phyloP scores from a whole-genome alignment of 2,113 vertebrate species.

The Brachypteracias leptosomus region DNA sequence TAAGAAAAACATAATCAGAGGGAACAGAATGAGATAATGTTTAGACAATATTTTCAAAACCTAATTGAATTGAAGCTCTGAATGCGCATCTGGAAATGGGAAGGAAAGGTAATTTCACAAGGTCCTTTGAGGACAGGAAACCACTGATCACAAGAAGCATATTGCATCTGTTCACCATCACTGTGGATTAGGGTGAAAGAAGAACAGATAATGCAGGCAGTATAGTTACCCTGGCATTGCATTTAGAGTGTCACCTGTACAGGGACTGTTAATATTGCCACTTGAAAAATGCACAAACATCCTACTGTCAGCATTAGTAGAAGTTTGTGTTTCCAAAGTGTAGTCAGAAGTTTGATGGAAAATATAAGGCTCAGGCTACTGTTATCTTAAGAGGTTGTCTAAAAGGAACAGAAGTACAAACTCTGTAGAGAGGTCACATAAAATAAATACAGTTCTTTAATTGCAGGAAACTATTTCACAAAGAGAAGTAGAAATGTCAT shows the following conservation, averaged over 20 bases:
- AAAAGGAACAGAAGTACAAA: background rate
- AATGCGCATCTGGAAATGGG: constrained; percentile 16
- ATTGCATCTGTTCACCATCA: background rate
- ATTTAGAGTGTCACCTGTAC: background rate
- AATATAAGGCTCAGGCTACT: background rate
- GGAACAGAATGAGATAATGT: background rate
- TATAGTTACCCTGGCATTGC: background rate
- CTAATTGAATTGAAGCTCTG: background rate
- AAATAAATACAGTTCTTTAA: background rate
- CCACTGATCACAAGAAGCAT: background rate
- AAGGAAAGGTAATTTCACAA: background rate
- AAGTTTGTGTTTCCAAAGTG: background rate
- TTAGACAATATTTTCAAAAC: background rate
- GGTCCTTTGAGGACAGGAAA: constrained; percentile 16
- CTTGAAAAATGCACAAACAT: background rate
- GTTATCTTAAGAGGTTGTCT: background rate
- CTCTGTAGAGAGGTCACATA: background rate
- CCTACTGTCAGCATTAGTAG: background rate
- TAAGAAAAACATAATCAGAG: background rate
- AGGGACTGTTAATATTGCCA: background rate
- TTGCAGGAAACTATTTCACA: background rate
- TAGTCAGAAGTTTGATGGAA: background rate
- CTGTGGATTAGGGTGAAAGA: background rate
- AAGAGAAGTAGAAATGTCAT: background rate
- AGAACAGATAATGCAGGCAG: background rate